Conservation (phyloP, 2,888 invertebrate genomes). For the Argyra leucocephala region DNA sequence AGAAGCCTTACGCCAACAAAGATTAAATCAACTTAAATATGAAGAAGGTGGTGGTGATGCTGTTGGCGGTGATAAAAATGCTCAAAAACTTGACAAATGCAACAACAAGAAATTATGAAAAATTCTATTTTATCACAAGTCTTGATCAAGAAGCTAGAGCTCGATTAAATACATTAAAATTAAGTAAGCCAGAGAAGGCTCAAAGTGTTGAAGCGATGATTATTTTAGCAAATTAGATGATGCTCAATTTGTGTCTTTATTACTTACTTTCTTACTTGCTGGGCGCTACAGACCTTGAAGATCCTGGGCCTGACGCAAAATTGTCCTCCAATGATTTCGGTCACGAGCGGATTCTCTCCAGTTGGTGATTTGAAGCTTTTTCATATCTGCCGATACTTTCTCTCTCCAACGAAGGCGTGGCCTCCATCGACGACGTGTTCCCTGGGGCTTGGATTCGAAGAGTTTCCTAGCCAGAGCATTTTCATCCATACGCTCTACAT, state of each 20-base stretch:
- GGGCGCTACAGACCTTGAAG: no score
- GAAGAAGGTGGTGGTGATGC: constrained; percentile 47
- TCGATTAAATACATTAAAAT: constrained; percentile 82
- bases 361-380: no score
- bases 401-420: no score
- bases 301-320: no score
- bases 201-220: constrained; percentile 90
- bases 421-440: no score
- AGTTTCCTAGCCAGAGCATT: no score
- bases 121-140: constrained; percentile 81
- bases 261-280: no score
- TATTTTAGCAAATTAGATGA: constrained; percentile 74
- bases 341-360: no score
- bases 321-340: no score
- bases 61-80: constrained; percentile 47
- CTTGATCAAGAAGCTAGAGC: constrained; percentile 91
- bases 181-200: constrained; percentile 94
- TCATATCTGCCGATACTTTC: no score
- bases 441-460: no score
- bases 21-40: constrained; percentile 74
- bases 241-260: constrained; percentile 70
- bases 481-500: no score
- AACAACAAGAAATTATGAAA: constrained; percentile 74
- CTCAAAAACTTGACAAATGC: constrained; percentile 58
- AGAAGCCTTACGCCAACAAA: constrained; percentile 68